Conservation (phyloP, 2,888 invertebrate genomes). For the Latrodectus elegans region DNA sequence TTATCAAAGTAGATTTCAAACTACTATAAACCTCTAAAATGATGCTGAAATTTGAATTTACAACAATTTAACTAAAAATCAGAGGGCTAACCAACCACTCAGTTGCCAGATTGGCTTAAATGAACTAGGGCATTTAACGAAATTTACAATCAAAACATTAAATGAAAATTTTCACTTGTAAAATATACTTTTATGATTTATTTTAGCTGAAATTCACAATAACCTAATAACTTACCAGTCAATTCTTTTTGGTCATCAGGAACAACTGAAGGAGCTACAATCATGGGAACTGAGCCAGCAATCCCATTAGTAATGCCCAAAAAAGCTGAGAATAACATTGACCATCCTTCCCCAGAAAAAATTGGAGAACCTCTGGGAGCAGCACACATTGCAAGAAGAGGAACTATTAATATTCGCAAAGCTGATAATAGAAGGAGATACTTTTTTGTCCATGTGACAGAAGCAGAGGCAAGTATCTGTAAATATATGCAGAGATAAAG, state of each 20-base stretch:
- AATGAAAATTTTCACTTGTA: no score
- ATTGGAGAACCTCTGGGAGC: slow-evolving; percentile 85
- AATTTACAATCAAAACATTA: no score
- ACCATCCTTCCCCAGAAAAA: slow-evolving; percentile 81
- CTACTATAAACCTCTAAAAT: no score
- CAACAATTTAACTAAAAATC: no score
- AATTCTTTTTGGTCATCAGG: slow-evolving; percentile 90
- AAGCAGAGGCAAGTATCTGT: slow-evolving; percentile 85
- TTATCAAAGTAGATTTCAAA: no score
- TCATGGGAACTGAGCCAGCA: slow-evolving; percentile 94
- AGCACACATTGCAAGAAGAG: slow-evolving; percentile 87
- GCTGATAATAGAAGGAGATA: slow-evolving; percentile 85
- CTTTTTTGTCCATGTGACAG: slow-evolving; percentile 87
- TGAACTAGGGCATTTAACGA: no score
- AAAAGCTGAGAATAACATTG: slow-evolving; percentile 79
- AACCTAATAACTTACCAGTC: slow-evolving; percentile 80
- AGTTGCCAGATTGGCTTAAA: no score
- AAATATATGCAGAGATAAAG: not conserved
- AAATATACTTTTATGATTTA: no score
- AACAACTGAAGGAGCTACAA: slow-evolving; percentile 89
- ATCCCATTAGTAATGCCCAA: slow-evolving; percentile 90
- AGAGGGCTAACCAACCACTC: no score
- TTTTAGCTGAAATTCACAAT: no score
- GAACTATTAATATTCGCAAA: slow-evolving; percentile 84
- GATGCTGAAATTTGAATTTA: no score